Evolutionary conservation across 64 coral and sea anemone species (phyloP).

Genomic region (Cladopsammia gracilis): DNA sequence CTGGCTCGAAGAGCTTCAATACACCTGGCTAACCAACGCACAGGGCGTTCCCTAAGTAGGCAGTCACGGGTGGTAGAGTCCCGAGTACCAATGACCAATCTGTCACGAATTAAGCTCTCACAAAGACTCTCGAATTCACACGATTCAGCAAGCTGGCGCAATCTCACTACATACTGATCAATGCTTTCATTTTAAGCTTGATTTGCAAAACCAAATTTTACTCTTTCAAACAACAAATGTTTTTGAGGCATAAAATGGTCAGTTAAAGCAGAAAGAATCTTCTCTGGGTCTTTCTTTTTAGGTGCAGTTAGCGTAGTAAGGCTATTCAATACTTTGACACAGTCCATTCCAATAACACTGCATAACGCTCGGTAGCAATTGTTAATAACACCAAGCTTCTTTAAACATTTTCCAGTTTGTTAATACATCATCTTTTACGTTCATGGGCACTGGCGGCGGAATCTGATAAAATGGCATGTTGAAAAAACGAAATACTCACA

Average conservation of each 20-base stretch:
- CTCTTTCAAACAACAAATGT: conserved; percentile 30
- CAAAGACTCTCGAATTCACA: too few relatives aligned
- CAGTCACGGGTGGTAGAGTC: neutral
- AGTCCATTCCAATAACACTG: conserved; percentile 66
- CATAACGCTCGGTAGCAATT: conserved; percentile 59
- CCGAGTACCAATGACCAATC: conserved; percentile 13
- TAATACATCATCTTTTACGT: conserved; percentile 51
- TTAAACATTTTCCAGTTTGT: conserved; percentile 63
- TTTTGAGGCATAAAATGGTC: conserved; percentile 69
- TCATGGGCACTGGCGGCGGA: too few relatives aligned
- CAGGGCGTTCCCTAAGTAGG: conserved; percentile 19
- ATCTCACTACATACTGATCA: too few relatives aligned
- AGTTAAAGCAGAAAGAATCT: conserved; percentile 51
- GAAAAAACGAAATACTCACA: too few relatives aligned
- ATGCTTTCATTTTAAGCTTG: neutral
- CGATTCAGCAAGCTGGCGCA: neutral
- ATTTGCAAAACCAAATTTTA: too few relatives aligned
- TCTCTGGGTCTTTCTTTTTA: conserved; percentile 47
- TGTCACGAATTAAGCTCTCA: neutral
- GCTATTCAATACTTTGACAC: conserved; percentile 70
- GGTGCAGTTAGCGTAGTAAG: conserved; percentile 33
- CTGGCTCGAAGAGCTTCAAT: conserved; percentile 16
- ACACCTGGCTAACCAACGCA: neutral
- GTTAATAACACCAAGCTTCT: conserved; percentile 55
- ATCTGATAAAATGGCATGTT: too few relatives aligned